Percentiles rank a stretch among this genome's conserved stretches.
These are phyloP conservation scores for Gephyroberyx darwinii DNA, from an alignment of 2,797 vertebrate species.

Conservation along the genomic window DNA sequence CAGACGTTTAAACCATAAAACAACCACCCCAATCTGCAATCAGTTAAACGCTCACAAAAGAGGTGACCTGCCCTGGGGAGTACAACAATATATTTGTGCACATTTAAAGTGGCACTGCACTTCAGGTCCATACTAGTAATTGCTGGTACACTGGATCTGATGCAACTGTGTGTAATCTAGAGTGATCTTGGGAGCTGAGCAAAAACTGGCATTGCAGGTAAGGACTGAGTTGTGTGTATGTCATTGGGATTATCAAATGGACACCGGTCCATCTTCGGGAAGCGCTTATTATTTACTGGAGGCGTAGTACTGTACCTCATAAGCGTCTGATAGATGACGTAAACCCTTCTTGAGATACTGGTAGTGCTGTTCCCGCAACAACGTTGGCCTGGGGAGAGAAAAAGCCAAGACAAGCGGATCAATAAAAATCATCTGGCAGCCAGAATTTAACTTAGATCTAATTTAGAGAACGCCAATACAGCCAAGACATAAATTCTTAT, in stretches of 20 bases:
- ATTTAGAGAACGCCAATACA: too few relatives aligned
- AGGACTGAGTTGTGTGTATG: background rate
- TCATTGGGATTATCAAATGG: background rate
- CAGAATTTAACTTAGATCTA: background rate
- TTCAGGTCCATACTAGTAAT: background rate
- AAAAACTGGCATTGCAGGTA: background rate
- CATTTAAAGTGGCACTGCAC: slow-evolving; percentile 3
- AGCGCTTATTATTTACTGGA: background rate
- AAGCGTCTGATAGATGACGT: slow-evolving; percentile 91
- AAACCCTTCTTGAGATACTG: slow-evolving; percentile 96
- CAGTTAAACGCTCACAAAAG: background rate
- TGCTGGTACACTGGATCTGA: background rate
- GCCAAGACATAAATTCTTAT: too few relatives aligned
- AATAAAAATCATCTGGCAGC: background rate
- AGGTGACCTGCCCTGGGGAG: slow-evolving; percentile 27
- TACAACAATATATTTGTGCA: background rate
- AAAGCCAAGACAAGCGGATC: slow-evolving; percentile 8
- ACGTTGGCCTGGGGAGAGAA: slow-evolving; percentile 80
- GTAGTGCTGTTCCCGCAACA: slow-evolving; percentile 93
- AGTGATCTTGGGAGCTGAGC: background rate
- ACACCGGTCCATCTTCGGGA: fast-evolving
- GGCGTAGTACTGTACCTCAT: slow-evolving; percentile 84
- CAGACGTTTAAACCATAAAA: too few relatives aligned
- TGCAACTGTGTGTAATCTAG: background rate
- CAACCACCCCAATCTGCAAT: background rate